A percentile compares a stretch with the other conserved stretches of the same genome.
These are phyloP conservation scores for Phycodurus eques DNA, from an alignment of 2,113 vertebrate species.

Conservation along the genomic window DNA sequence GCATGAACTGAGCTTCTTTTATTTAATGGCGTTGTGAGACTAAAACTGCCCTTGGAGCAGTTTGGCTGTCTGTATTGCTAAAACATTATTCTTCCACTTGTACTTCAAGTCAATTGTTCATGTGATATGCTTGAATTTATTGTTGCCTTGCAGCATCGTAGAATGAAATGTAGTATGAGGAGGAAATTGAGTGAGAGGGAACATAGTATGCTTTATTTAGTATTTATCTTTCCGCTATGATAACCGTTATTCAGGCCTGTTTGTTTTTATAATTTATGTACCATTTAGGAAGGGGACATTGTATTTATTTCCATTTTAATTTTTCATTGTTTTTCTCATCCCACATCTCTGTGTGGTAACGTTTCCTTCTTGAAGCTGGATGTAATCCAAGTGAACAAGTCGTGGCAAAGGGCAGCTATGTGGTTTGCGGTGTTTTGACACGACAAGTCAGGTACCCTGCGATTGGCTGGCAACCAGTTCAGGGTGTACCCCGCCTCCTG, in stretches of 20 bases:
- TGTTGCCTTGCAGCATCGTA: background rate
- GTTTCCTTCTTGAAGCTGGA: slow-evolving; percentile 48
- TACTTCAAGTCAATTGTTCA: background rate
- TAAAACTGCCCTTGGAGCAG: background rate
- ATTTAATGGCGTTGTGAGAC: background rate
- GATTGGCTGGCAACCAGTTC: too few species aligned
- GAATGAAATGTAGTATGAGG: background rate
- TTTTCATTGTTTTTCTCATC: slow-evolving; percentile 27
- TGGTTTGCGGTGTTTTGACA: slow-evolving; percentile 64
- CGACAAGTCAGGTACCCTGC: slow-evolving; percentile 10
- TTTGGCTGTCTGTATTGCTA: background rate
- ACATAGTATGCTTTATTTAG: background rate
- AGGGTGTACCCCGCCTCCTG: too few species aligned
- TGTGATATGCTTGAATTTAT: background rate
- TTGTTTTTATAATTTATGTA: background rate
- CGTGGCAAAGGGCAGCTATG: slow-evolving; percentile 69
- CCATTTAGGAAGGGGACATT: background rate
- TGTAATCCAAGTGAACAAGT: slow-evolving; percentile 53
- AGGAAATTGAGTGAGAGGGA: background rate
- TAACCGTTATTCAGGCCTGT: background rate
- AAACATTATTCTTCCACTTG: background rate
- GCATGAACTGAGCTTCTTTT: background rate
- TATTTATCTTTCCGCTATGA: background rate
- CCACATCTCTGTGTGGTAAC: slow-evolving; percentile 25
- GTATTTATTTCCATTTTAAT: background rate